Percentiles rank a stretch among this genome's conserved stretches.
phyloP scores from a whole-genome alignment of 2,888 invertebrate genomes.

The Gryllus longicercus region DNA sequence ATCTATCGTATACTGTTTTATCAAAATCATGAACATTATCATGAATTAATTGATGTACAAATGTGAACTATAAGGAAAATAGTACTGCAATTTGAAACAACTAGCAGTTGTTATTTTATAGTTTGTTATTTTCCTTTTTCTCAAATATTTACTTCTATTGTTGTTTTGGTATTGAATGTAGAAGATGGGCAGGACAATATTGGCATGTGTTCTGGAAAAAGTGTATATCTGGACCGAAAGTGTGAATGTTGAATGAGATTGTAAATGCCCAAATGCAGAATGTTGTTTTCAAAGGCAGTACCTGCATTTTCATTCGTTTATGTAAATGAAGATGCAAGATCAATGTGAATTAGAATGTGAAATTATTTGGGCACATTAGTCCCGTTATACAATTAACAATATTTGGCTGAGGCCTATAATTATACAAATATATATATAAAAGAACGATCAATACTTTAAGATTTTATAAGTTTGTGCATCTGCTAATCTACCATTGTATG shows the following conservation, averaged over 20 bases:
- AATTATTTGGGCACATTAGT: neutral
- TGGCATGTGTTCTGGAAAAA: neutral
- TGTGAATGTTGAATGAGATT: neutral
- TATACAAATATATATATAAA: neutral
- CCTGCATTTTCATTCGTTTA: neutral
- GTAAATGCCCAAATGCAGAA: neutral
- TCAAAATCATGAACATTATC: too few species aligned
- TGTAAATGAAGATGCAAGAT: neutral
- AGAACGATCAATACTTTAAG: neutral
- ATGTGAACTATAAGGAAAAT: too few species aligned
- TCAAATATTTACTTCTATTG: too few species aligned
- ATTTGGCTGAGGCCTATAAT: constrained; percentile 4
- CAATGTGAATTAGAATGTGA: neutral
- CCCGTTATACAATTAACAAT: neutral
- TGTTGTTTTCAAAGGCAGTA: neutral
- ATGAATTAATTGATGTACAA: too few species aligned
- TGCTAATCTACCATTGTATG: neutral
- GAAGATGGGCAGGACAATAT: neutral
- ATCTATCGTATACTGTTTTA: too few species aligned
- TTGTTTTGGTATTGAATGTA: too few species aligned
- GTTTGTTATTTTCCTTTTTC: too few species aligned
- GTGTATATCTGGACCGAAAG: neutral
- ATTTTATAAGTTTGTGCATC: constrained; percentile 2
- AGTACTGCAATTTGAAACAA: too few species aligned
- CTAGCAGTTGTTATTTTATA: too few species aligned